phyloP scores from a whole-genome alignment of 2,888 invertebrate genomes.

The Beris morrisii region DNA sequence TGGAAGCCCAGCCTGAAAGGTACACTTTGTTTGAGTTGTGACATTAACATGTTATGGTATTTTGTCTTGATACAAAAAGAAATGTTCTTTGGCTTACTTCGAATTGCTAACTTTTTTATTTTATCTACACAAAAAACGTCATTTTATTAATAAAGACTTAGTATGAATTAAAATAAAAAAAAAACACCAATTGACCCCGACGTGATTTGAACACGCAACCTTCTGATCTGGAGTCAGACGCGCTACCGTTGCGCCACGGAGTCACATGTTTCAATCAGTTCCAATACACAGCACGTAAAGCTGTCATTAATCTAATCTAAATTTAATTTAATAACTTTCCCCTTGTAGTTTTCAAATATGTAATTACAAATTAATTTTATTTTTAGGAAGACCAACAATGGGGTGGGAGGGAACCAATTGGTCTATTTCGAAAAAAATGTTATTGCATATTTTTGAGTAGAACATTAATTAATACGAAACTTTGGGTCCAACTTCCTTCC shows the following conservation, averaged over 20 bases:
- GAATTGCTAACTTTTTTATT: not conserved
- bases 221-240: constrained; percentile 54
- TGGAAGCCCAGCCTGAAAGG: too few relatives aligned
- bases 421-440: too few relatives aligned
- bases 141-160: not conserved
- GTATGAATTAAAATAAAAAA: not conserved
- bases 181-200: constrained; percentile 46
- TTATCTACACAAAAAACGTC: not conserved
- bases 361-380: too few relatives aligned
- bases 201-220: constrained; percentile 53
- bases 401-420: too few relatives aligned
- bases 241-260: constrained; percentile 54
- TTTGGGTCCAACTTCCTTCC: too few relatives aligned
- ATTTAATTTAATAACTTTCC: too few relatives aligned
- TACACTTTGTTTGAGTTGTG: too few relatives aligned
- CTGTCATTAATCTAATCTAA: too few relatives aligned
- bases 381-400: too few relatives aligned
- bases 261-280: constrained; percentile 37
- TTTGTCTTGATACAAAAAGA: not conserved
- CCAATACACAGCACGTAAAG: too few relatives aligned
- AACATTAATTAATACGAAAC: not conserved
- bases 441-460: not conserved
- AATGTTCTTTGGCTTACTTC: not conserved
- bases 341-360: too few relatives aligned
- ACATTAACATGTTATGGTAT: too few relatives aligned